Evolutionary conservation across 37 sponge, comb jelly and placozoan species (phyloP), one percentile per base, ranked within the genome.

Genomic region (Beroe forskalii): DNA sequence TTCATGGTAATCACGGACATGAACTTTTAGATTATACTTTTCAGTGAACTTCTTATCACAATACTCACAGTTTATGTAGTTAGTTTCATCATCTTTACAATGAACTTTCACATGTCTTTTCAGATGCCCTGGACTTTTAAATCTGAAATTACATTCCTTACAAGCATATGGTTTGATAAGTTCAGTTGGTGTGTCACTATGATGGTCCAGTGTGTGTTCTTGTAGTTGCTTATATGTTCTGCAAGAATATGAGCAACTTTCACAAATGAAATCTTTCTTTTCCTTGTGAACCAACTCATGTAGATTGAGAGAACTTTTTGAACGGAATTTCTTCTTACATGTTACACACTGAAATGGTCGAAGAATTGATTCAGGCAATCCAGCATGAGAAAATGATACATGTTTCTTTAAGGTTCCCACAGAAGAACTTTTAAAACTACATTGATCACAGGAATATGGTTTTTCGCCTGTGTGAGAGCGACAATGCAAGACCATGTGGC

Each of bases 391-490:
- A 4, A 23, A 4, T 28, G 20, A 24, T 63, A 6, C 25, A 63
- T 63, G 66, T 20, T 30, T 63, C 66, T n/a, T 4, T 4, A 63
- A 3, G 4, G 66, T 23, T 19, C 25, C 28, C 25, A 28, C 25
- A 19, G 20, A 63, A 23, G 66, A 24, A n/a, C 28, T 63, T 63
- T 63, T 63, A 19, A 63, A 63, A 63, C 25, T 30, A 63, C 66
- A 63, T 20, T 63, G 4, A 20, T 6, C 25, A 30, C 66, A 63
- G 3, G 20, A 3, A 20, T 63, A 20, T 3, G 66, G 66, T 30
- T 63, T 24, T 63, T 63, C 66, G 25, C 66, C 66, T 6, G 66
- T 63, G n/a, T 63, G 66, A 63, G 25, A 4, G n/a, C 66, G 66
- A 3, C 20, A 24, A 63, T 63, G 66, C 3, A 30, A 28, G 6